Evolutionary conservation across 2,888 invertebrate species (phyloP).

Genomic region (Zygogramma bicolorata): DNA sequence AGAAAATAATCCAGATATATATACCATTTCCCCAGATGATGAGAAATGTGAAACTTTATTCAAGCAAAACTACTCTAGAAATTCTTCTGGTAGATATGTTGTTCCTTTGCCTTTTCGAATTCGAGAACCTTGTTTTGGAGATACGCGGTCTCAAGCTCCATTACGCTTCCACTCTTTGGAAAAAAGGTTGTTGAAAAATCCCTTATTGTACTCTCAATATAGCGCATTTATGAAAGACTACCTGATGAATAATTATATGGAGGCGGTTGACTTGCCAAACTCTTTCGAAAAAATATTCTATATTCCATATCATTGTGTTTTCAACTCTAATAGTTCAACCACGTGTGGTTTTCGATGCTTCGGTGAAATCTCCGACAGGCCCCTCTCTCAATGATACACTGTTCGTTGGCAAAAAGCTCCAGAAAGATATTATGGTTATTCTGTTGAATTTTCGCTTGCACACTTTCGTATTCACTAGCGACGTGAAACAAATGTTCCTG

Average conservation of each 20-base stretch:
- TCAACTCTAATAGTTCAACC: conserved; percentile 10
- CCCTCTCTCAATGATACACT: conserved; percentile 13
- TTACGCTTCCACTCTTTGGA: neutral
- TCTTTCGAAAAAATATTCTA: neutral
- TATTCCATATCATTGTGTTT: conserved; percentile 1
- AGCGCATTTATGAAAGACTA: too few species aligned
- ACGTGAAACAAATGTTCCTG: conserved; percentile 17
- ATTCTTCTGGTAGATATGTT: neutral
- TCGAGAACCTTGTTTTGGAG: neutral
- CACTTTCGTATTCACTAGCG: neutral
- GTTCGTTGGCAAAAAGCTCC: conserved; percentile 1
- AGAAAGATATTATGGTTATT: conserved; percentile 7
- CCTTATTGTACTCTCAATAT: too few species aligned
- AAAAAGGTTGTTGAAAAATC: neutral
- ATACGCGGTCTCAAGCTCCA: neutral
- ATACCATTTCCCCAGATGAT: neutral
- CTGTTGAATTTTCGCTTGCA: conserved; percentile 13
- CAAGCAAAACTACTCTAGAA: neutral
- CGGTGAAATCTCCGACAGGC: neutral
- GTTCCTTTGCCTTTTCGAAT: neutral
- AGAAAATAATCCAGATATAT: neutral
- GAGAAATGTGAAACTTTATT: neutral
- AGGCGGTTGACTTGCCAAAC: neutral
- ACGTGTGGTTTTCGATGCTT: conserved; percentile 20
- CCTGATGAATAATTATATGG: neutral